Base-by-base conservation (phyloP, 1,140 invertebrate genomes). In the Aphaenogaster ashmeadi region DNA sequence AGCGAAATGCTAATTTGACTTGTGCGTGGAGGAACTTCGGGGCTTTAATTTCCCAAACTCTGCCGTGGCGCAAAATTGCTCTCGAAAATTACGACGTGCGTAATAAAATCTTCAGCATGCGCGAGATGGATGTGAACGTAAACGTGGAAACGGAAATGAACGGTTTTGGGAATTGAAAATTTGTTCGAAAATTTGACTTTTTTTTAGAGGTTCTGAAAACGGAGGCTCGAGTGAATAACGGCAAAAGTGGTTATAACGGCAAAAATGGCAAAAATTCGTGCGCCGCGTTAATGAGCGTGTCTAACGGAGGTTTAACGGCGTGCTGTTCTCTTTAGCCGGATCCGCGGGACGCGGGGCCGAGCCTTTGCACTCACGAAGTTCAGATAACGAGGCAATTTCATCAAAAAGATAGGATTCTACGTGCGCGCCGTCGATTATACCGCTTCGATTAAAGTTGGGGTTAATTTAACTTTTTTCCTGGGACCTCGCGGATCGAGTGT, bases 401-500 rank as follows among this genome's bases (percentile, higher is more conserved):
- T 84, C 80, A 66, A 72, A 36, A 67, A 56, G 60, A 64, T 11
- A 47, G 50, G 71, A 86, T 78, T 89, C 27, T 67, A 89, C 67
- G 67, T 77, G 41, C 52, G 41, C 52, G 38, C 47, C 67, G 60
- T 72, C 52, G 36, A 77, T 79, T 79, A 62, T 47, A 64, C 81
- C 52, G 64, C 62, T 80, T 86, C 69, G 74, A 89, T 86, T 79
- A 89, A 89, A 89, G 36, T 89, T 79, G 21, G 33, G 64, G 67
- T 41, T 80, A 89, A 89, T 89, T 89, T 72, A 85, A 89, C 74
- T 88, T 88, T 72, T 89, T 89, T 85, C n/a, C 50, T 9, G 27
- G 27, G 15, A 75, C 71, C 75, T 15, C 44, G 1, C 33, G 47
- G 27, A 58, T 52, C 21, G 54, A 78, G 64, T 56, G 58, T 54